Percentiles rank a stretch among this genome's conserved stretches.
Conservation (phyloP, 2,797 vertebrate species). For the Holocentrus rufus region DNA sequence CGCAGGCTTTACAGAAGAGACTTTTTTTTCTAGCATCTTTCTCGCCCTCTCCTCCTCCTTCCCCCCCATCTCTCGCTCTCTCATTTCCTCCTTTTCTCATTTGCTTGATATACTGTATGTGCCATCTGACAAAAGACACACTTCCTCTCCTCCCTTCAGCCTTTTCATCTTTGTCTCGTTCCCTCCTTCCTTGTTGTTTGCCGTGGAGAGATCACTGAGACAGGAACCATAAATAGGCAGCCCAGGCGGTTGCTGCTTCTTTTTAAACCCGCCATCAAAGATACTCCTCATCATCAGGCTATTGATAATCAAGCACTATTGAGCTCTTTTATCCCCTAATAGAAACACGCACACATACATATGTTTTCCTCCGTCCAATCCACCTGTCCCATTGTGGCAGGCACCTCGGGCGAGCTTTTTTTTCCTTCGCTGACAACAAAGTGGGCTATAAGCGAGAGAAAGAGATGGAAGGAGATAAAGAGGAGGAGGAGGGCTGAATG, state of each 20-base stretch:
- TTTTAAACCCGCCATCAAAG: constrained; percentile 76
- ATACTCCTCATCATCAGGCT: constrained; percentile 66
- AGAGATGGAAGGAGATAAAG: constrained; percentile 11
- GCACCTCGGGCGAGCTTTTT: constrained; percentile 63
- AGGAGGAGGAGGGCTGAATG: constrained; percentile 35
- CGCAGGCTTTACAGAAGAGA: constrained; percentile 49
- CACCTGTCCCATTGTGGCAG: constrained; percentile 73
- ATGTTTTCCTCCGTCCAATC: constrained; percentile 65
- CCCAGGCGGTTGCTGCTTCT: constrained; percentile 58
- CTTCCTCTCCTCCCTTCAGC: constrained; percentile 72
- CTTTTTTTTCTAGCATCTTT: constrained; percentile 41
- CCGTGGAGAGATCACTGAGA: constrained; percentile 70
- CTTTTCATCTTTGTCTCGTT: constrained; percentile 75
- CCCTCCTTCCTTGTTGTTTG: constrained; percentile 69
- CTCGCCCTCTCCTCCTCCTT: constrained; percentile 48
- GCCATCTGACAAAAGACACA: constrained; percentile 67
- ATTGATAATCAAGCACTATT: constrained; percentile 82
- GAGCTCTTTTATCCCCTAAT: constrained; percentile 73
- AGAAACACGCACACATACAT: constrained; percentile 51
- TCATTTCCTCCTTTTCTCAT: constrained; percentile 64
- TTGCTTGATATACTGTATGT: constrained; percentile 52
- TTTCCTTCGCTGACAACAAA: constrained; percentile 57
- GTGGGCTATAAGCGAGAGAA: constrained; percentile 41
- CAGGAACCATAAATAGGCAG: constrained; percentile 72
- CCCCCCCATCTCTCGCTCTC: constrained; percentile 15